Evolutionary conservation across 2,113 vertebrate genomes (phyloP).

Genomic region (Colossoma macropomum): DNA sequence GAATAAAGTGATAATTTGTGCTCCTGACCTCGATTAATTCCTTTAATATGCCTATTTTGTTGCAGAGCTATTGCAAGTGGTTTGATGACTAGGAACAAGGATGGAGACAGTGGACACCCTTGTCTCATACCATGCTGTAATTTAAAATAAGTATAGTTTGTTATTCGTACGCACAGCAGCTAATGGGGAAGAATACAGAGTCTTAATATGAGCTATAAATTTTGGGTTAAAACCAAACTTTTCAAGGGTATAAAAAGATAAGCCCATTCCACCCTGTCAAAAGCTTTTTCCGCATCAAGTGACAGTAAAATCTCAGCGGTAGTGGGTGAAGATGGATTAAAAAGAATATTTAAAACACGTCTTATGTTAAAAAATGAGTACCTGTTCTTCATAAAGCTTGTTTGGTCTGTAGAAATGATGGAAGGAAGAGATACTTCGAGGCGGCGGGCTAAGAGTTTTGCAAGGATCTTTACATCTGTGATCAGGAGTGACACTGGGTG

Average conservation of each 20-base stretch:
- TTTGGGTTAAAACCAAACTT: too few relatives aligned
- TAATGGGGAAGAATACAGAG: conserved; percentile 15
- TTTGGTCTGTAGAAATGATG: too few relatives aligned
- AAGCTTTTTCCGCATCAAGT: neutral
- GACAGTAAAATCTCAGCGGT: neutral
- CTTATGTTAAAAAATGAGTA: too few relatives aligned
- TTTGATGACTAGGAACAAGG: conserved; percentile 6
- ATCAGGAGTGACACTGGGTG: too few relatives aligned
- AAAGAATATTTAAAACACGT: neutral
- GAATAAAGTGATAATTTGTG: conserved; percentile 1
- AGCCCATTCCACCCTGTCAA: too few relatives aligned
- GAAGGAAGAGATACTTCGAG: too few relatives aligned
- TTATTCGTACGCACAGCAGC: conserved; percentile 16
- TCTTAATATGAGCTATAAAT: neutral
- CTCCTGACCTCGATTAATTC: conserved; percentile 9
- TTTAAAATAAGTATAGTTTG: conserved; percentile 30
- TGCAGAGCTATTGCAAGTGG: conserved; percentile 24
- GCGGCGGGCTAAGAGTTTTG: too few relatives aligned
- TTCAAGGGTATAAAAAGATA: neutral
- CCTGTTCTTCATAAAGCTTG: too few relatives aligned
- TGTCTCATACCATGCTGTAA: conserved; percentile 23
- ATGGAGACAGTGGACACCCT: neutral
- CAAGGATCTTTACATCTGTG: too few relatives aligned
- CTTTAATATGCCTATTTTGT: conserved; percentile 15
- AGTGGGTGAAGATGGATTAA: neutral